Conservation (phyloP, 1,140 invertebrate species). For the Drosophila lini region DNA sequence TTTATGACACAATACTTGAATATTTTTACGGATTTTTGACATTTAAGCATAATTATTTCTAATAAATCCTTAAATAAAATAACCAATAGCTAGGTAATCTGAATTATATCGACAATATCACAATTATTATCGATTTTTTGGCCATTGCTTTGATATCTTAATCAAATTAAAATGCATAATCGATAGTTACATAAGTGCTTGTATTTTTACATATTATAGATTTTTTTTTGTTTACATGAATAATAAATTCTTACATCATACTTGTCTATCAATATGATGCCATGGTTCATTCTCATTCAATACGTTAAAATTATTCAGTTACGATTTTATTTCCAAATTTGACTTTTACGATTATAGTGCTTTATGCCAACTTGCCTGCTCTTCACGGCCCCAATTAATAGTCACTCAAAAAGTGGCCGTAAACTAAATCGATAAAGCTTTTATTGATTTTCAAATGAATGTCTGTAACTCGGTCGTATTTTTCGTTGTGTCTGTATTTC, state of each 20-base stretch:
- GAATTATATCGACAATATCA: background rate
- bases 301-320: constrained; percentile 3
- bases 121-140: no score
- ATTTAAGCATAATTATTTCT: no score
- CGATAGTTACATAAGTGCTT: background rate
- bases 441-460: constrained; percentile 36
- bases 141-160: no score
- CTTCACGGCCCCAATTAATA: constrained; percentile 22
- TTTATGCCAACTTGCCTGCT: constrained; percentile 14
- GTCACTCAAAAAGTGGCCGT: constrained; percentile 18
- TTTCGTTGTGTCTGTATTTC: background rate
- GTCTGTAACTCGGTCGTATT: constrained; percentile 5
- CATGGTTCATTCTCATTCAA: background rate
- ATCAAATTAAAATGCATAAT: background rate
- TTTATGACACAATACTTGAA: background rate
- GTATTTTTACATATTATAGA: background rate
- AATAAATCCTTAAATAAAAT: background rate
- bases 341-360: constrained; percentile 22
- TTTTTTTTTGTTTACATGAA: background rate
- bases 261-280: background rate
- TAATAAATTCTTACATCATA: background rate
- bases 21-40: no score
- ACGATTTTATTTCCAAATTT: constrained; percentile 18
- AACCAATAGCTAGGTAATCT: background rate
- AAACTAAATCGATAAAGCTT: constrained; percentile 28